These are phyloP conservation scores for Anoura caudifer DNA, from an alignment of 2,113 vertebrate species.

Conservation along the genomic window DNA sequence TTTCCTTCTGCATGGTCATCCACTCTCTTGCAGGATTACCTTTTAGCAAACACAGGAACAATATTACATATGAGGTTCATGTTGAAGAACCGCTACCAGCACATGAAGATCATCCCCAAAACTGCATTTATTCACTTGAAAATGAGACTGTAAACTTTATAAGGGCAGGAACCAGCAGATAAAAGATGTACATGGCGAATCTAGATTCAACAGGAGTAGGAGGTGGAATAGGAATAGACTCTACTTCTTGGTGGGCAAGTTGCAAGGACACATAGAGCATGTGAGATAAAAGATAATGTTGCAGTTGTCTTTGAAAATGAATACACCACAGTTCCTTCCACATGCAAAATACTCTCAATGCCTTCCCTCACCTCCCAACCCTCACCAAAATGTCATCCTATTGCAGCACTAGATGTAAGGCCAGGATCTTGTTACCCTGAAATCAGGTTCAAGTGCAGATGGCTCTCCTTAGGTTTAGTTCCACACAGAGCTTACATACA, in stretches of 20 bases:
- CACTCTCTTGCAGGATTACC: not conserved
- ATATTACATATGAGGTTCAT: not conserved
- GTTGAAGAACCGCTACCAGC: not conserved
- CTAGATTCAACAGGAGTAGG: not conserved
- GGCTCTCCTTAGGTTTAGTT: not conserved
- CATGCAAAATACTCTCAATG: not conserved
- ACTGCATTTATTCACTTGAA: not conserved
- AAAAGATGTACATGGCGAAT: not conserved
- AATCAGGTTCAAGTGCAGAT: not conserved
- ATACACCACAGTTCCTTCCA: not conserved
- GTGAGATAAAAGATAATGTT: not conserved
- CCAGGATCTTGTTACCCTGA: not conserved
- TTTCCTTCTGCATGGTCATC: not conserved
- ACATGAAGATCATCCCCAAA: not conserved
- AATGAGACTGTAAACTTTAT: not conserved
- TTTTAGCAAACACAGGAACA: not conserved
- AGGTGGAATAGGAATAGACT: not conserved
- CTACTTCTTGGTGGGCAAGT: not conserved
- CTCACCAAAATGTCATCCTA: not conserved
- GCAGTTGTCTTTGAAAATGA: not conserved
- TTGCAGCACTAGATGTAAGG: not conserved
- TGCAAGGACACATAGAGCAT: not conserved
- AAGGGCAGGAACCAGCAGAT: not conserved
- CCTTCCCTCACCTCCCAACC: not conserved
- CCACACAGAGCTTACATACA: not conserved